These are phyloP conservation scores for Intellagama lesueurii DNA, from an alignment of 2,797 vertebrate species.

Conservation along the genomic window DNA sequence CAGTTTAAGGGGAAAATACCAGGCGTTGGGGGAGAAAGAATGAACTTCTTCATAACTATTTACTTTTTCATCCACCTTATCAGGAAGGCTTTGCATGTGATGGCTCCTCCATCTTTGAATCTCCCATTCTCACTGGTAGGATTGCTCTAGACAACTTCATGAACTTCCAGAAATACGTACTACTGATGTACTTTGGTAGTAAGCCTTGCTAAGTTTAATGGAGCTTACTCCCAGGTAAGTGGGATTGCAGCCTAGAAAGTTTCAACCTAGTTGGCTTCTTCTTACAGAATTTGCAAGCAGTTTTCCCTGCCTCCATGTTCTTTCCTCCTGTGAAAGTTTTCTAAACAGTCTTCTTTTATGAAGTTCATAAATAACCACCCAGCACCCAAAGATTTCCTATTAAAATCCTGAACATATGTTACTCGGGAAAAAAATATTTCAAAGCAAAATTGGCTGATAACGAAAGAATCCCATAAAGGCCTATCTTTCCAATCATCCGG, in stretches of 20 bases:
- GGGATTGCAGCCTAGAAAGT: not conserved
- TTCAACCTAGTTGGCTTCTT: not conserved
- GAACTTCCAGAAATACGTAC: not conserved
- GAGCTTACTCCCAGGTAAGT: not conserved
- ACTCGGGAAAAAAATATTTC: conserved; percentile 56
- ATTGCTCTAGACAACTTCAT: not conserved
- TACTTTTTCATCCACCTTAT: no score
- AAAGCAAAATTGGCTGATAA: conserved; percentile 72
- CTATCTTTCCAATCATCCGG: conserved; percentile 74
- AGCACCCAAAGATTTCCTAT: conserved; percentile 69
- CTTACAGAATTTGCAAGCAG: not conserved
- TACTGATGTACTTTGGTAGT: not conserved
- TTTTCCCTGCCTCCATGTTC: not conserved
- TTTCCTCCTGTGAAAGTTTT: conserved; percentile 42
- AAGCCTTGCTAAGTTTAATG: not conserved
- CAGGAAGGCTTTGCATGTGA: no score
- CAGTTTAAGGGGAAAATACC: no score
- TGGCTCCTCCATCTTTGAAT: no score
- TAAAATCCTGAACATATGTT: conserved; percentile 75
- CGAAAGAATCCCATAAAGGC: conserved; percentile 69
- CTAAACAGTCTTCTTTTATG: conserved; percentile 37
- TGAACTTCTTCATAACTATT: no score
- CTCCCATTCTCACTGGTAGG: not conserved
- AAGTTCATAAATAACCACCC: conserved; percentile 71
- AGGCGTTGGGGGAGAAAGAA: no score